Evolutionary conservation across 2,113 vertebrate species (phyloP).

Genomic region (Chaetops frenatus): DNA sequence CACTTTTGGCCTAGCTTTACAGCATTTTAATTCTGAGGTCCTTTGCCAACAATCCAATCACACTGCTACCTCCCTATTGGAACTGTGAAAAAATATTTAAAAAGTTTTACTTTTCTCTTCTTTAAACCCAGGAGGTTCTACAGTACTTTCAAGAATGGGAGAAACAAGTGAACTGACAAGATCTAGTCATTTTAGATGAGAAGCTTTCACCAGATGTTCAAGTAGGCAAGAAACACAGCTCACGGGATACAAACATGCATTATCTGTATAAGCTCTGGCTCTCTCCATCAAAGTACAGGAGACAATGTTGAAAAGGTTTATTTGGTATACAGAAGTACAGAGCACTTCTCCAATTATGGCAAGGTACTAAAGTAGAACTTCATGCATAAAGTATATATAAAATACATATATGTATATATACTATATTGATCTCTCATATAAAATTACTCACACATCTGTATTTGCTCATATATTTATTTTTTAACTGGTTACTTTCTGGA

Average conservation of each 20-base stretch:
- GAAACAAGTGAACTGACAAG: not conserved
- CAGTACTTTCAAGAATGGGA: not conserved
- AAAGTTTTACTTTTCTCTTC: not conserved
- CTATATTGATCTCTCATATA: not conserved
- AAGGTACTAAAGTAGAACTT: not conserved
- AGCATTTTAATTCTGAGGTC: constrained; percentile 39
- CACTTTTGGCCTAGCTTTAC: constrained; percentile 14
- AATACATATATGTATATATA: no score
- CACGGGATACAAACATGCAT: not conserved
- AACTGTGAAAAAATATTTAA: not conserved
- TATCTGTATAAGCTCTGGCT: not conserved
- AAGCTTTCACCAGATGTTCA: not conserved
- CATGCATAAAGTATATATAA: not conserved
- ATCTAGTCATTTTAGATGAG: not conserved
- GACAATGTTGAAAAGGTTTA: not conserved
- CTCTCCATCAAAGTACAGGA: not conserved
- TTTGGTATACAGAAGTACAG: not conserved
- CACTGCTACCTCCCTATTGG: not conserved
- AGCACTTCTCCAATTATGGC: not conserved
- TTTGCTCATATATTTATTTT: not conserved
- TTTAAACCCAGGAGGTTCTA: not conserved
- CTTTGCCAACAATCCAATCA: constrained; percentile 3
- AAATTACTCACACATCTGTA: not conserved
- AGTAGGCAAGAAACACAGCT: not conserved
- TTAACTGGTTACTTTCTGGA: not conserved